Percentiles rank a stretch among this genome's conserved stretches.
phyloP scores from a whole-genome alignment of 2,113 vertebrate genomes.

The Lophotis ruficrista region DNA sequence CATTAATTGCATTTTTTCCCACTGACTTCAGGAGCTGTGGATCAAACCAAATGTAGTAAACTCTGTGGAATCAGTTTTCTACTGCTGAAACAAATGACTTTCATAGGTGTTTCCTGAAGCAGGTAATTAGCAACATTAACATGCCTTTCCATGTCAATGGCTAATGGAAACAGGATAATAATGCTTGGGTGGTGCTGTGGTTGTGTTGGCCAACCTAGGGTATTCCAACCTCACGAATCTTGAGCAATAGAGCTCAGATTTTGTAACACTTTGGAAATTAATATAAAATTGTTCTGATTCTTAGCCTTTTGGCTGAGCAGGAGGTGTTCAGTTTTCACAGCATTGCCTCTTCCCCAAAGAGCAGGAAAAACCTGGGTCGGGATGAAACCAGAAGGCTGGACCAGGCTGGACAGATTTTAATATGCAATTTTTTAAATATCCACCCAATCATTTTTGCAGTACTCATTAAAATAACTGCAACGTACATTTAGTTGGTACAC shows the following conservation, averaged over 20 bases:
- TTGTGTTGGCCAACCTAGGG: neutral
- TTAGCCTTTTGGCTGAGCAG: neutral
- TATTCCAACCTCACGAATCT: neutral
- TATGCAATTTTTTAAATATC: neutral
- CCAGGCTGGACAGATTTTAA: neutral
- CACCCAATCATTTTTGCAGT: fast-evolving
- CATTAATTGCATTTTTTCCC: conserved; percentile 57
- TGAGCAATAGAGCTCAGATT: neutral
- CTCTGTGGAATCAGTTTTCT: neutral
- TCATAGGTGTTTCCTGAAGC: conserved; percentile 1
- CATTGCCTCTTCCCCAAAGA: neutral
- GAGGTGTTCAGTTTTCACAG: neutral
- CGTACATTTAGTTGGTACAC: neutral
- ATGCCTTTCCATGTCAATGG: neutral
- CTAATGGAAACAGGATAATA: neutral
- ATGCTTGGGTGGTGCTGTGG: neutral
- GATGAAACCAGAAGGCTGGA: neutral
- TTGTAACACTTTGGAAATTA: fast-evolving
- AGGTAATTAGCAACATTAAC: neutral
- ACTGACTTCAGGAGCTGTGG: conserved; percentile 36
- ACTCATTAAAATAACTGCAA: neutral
- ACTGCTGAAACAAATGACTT: neutral
- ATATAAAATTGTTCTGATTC: neutral
- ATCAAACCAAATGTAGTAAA: neutral
- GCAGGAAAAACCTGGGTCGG: neutral